Conservation (phyloP, 2,888 invertebrate species). For the Phasia obesa region DNA sequence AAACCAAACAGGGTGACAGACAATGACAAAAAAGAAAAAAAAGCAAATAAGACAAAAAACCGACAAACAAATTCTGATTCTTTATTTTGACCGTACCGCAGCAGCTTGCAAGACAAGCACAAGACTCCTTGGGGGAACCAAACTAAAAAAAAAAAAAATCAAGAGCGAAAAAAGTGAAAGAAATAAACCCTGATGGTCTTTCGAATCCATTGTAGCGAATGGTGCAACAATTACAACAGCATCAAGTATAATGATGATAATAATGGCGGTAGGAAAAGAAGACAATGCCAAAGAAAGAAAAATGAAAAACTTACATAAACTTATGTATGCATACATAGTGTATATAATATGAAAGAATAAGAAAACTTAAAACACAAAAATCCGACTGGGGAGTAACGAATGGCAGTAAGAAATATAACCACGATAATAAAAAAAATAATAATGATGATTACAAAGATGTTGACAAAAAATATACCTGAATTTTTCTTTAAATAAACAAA, state of each 20-base stretch:
- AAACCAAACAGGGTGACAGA: constrained; percentile 33
- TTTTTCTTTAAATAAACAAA: too few species aligned
- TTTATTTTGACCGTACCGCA: constrained; percentile 11
- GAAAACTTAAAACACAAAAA: too few species aligned
- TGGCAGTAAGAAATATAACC: neutral
- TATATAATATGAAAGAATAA: too few species aligned
- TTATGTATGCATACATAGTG: too few species aligned
- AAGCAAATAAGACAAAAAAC: neutral
- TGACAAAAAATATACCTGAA: constrained; percentile 14
- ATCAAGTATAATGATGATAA: constrained; percentile 16
- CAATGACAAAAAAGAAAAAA: constrained; percentile 14
- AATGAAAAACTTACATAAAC: constrained; percentile 2
- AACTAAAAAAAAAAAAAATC: constrained; percentile 21
- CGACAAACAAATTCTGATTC: constrained; percentile 11
- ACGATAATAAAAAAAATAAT: too few species aligned
- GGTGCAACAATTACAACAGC: constrained; percentile 39
- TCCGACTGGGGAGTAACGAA: too few species aligned
- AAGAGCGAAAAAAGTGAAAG: constrained; percentile 5
- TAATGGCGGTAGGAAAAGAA: constrained; percentile 13
- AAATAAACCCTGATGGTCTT: constrained; percentile 16
- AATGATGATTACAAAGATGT: constrained; percentile 48
- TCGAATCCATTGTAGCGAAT: neutral
- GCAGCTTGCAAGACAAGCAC: constrained; percentile 44
- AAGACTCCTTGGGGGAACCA: constrained; percentile 18
- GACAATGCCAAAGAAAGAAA: neutral